A percentile compares a stretch with the other conserved stretches of the same genome.
phyloP scores from a whole-genome alignment of 1,140 invertebrate genomes.

The Aethina tumida region DNA sequence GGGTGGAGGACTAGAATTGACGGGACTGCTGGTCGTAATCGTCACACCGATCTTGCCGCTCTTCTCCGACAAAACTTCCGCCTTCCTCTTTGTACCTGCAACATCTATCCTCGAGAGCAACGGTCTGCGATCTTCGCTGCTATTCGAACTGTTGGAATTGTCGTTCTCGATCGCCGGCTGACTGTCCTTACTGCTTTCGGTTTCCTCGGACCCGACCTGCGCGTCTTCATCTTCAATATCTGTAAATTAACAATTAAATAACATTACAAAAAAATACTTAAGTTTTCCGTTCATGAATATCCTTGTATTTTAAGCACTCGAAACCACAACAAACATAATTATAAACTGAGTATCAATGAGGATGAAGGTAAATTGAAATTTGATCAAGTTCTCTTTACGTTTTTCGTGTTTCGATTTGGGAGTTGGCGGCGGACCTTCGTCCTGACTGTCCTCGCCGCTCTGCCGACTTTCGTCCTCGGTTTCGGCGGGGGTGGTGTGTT shows the following conservation, averaged over 20 bases:
- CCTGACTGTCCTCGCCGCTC: constrained; percentile 40
- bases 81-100: constrained; percentile 64
- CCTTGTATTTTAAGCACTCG: constrained; percentile 4
- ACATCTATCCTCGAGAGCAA: constrained; percentile 38
- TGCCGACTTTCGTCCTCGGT: constrained; percentile 40
- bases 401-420: constrained; percentile 6
- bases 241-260: too few species aligned
- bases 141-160: constrained; percentile 49
- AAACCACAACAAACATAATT: too few species aligned
- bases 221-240: constrained; percentile 41
- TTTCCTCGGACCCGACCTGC: constrained; percentile 24
- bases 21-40: constrained; percentile 63
- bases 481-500: constrained; percentile 24
- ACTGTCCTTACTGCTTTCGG: constrained; percentile 24
- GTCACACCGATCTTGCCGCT: constrained; percentile 84
- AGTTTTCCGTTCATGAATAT: constrained; percentile 30
- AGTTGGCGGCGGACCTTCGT: constrained; percentile 24
- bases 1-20: constrained; percentile 44
- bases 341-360: too few species aligned
- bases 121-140: constrained; percentile 43
- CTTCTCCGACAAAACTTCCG: constrained; percentile 70
- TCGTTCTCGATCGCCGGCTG: constrained; percentile 35
- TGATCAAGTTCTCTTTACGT: constrained; percentile 18
- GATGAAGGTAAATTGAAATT: too few species aligned
- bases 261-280: too few species aligned